A percentile compares a stretch with the other conserved stretches of the same genome.
phyloP scores from a whole-genome alignment of 2,113 vertebrate species.

The Sinocyclocheilus maitianheensis region DNA sequence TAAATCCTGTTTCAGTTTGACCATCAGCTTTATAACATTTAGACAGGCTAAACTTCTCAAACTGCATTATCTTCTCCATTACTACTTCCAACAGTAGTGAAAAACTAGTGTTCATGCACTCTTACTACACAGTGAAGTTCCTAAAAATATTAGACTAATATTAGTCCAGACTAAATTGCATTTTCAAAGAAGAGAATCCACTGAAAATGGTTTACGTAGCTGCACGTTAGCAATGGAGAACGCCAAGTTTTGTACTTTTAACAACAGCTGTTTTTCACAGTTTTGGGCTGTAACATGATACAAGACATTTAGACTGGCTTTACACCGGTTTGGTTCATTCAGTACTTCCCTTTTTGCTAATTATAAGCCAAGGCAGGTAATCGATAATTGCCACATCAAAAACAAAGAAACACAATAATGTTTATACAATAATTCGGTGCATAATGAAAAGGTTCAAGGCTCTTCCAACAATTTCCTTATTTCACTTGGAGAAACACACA shows the following conservation, averaged over 20 bases:
- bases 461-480: not conserved
- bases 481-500: not conserved
- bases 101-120: constrained; percentile 14
- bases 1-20: not conserved
- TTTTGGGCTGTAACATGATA: constrained; percentile 24
- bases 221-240: constrained; percentile 7
- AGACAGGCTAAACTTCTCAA: not conserved
- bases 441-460: constrained; percentile 10
- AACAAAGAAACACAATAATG: not conserved
- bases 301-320: not conserved
- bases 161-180: constrained; percentile 7
- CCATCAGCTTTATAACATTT: not conserved
- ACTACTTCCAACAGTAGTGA: not conserved
- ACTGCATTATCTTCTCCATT: not conserved
- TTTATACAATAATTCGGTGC: not conserved
- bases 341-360: constrained; percentile 41
- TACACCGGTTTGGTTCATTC: constrained; percentile 3
- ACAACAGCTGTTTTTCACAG: constrained; percentile 40
- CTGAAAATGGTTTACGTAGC: not conserved
- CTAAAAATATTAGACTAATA: not conserved
- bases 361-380: not conserved
- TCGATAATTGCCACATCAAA: not conserved
- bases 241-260: not conserved
- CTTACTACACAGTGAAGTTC: constrained; percentile 4
- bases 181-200: not conserved